Evolutionary conservation across 2,888 invertebrate genomes (phyloP).

Genomic region (Lepidochitona cinerea): DNA sequence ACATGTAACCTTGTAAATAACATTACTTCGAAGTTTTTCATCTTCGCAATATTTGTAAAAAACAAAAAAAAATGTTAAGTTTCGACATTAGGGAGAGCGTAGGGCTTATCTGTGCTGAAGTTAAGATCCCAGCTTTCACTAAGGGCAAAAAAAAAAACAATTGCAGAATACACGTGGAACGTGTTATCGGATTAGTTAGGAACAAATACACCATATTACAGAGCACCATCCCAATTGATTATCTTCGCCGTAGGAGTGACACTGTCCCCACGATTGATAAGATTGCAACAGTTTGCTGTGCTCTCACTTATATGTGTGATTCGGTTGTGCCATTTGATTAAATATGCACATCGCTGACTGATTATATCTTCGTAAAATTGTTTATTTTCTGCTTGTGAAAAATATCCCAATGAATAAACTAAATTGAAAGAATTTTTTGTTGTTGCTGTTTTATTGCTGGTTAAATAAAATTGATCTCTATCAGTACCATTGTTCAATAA

Average conservation of each 20-base stretch:
- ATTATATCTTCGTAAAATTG: too few species aligned
- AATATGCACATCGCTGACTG: background rate
- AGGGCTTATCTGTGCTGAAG: slow-evolving; percentile 22
- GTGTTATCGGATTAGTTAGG: slow-evolving; percentile 33
- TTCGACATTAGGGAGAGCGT: slow-evolving; percentile 37
- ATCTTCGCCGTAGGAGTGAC: slow-evolving; percentile 11
- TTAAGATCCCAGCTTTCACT: slow-evolving; percentile 36
- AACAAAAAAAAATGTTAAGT: too few species aligned
- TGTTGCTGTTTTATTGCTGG: too few species aligned
- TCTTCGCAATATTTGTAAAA: too few species aligned
- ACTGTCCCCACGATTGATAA: too few species aligned
- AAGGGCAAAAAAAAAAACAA: slow-evolving; percentile 32
- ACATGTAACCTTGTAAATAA: too few species aligned
- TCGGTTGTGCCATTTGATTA: slow-evolving; percentile 25
- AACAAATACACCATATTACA: slow-evolving; percentile 35
- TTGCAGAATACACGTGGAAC: slow-evolving; percentile 32
- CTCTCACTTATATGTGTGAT: slow-evolving; percentile 16
- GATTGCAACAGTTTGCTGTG: slow-evolving; percentile 29
- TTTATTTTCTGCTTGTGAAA: too few species aligned
- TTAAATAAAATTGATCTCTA: too few species aligned
- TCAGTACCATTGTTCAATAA: too few species aligned
- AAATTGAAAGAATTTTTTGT: too few species aligned
- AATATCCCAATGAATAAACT: too few species aligned
- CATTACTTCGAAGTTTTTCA: too few species aligned
- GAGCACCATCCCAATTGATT: slow-evolving; percentile 25